Evolutionary conservation across 2,797 vertebrate genomes (phyloP), one percentile per base, ranked within the genome.

Genomic region (Acomys russatus): DNA sequence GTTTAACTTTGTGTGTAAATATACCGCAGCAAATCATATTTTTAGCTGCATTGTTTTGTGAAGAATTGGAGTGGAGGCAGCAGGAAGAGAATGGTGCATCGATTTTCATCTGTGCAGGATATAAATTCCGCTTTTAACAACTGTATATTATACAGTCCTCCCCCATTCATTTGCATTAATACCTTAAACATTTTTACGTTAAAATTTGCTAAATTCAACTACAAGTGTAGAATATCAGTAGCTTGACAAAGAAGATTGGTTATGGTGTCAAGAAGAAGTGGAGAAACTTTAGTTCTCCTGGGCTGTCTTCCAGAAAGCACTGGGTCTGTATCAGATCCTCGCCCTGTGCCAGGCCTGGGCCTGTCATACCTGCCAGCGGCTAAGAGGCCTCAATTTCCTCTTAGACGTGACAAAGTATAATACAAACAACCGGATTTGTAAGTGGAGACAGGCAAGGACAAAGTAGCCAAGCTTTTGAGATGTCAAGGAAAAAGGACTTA

Each of bases 1-100:
- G 90, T 96, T 93, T 96, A 90, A 91, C 66, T 96, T 96, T 89
- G 91, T n/a, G 77, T 35, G 66, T 84, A 83, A 95, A 64, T 88
- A 44, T 84, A 73, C 89, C 84, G 92, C 70, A 91, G 94, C 79
- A 93, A 92, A 84, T 94, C 70, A 70, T 61, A 14, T 33, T 85
- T 88, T 80, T 59, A 54, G 70, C 59, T 76, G 73, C 70, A 71
- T 51, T 20, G 0, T 90, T 90, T 85, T 66, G 51, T 49, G 59
- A 94, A 94, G 61, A 85, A 63, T n/a, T 83, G 64, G 8, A 14
- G n/a, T 83, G 35, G 59, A 78, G 71, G 49, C 11, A 6, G 25
- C 3, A 2, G 54, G 30, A 92, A 94, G 25, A 91, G 35, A 91
- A 49, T 1, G 28, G 23, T 5, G 15, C 73, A n/a, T 61, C 80